phyloP scores from a whole-genome alignment of 2,888 invertebrate species.

The Drosophila setosimentum region DNA sequence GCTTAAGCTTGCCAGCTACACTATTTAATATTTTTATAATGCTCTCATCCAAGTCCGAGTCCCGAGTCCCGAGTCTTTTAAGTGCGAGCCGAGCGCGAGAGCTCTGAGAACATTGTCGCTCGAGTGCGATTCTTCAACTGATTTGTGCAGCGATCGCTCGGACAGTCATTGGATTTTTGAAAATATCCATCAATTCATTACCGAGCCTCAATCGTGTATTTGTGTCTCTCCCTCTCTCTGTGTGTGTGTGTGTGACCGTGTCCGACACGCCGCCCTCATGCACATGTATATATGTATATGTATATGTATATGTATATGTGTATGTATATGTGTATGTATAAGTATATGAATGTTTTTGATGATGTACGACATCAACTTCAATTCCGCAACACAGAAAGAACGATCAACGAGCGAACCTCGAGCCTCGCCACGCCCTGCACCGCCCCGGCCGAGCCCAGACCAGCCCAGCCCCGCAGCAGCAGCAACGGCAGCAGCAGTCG shows the following conservation, averaged over 20 bases:
- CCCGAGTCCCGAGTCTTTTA: slow-evolving; percentile 6
- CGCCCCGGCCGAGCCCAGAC: slow-evolving; percentile 13
- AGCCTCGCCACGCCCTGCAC: slow-evolving; percentile 30
- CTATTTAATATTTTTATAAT: slow-evolving; percentile 8
- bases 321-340: slow-evolving; percentile 2
- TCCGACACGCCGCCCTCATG: slow-evolving; percentile 72
- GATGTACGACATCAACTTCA: slow-evolving; percentile 69
- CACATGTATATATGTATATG: slow-evolving; percentile 6
- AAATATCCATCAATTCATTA: slow-evolving; percentile 80
- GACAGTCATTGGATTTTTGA: slow-evolving; percentile 85
- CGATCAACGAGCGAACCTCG: slow-evolving; percentile 25
- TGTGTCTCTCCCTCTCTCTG: slow-evolving; percentile 10
- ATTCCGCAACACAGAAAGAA: slow-evolving; percentile 69
- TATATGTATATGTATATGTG: neutral
- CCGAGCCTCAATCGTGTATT: slow-evolving; percentile 42
- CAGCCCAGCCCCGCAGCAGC: slow-evolving; percentile 9
- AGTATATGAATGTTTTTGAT: slow-evolving; percentile 25
- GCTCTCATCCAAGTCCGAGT: slow-evolving; percentile 3
- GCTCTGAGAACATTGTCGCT: slow-evolving; percentile 74
- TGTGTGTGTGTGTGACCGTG: slow-evolving; percentile 30
- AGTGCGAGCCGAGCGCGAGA: slow-evolving; percentile 35
- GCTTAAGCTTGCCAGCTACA: slow-evolving; percentile 19
- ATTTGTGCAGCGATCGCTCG: slow-evolving; percentile 83
- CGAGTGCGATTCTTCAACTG: slow-evolving; percentile 84
- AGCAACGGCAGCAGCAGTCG: slow-evolving; percentile 14